A percentile compares a stretch with the other conserved stretches of the same genome.
These are phyloP conservation scores for Daboia siamensis DNA, from an alignment of 2,113 vertebrate species.

Conservation along the genomic window DNA sequence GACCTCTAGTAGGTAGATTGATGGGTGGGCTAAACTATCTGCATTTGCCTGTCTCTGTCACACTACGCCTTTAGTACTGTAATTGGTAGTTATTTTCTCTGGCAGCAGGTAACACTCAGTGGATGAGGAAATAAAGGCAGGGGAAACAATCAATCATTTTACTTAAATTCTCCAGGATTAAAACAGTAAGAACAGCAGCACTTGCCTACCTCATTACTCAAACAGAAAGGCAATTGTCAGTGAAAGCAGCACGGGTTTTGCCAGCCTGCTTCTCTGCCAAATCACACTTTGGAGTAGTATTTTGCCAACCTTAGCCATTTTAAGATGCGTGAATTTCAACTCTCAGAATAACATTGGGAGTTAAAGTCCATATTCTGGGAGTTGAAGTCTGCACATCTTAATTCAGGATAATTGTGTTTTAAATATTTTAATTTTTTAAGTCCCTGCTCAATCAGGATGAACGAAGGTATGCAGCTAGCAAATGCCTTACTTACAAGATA, in stretches of 20 bases:
- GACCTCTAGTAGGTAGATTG: neutral
- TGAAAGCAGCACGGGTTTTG: neutral
- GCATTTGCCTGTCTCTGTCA: neutral
- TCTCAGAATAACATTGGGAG: neutral
- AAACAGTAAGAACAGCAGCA: neutral
- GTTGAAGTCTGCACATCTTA: neutral
- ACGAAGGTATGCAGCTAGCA: neutral
- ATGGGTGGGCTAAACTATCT: neutral
- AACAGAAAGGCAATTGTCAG: neutral
- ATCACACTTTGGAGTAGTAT: neutral
- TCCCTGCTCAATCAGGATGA: neutral
- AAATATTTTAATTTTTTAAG: neutral
- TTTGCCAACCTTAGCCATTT: neutral
- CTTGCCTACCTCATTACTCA: neutral
- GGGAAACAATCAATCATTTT: neutral
- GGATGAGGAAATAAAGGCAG: neutral
- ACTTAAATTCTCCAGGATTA: neutral
- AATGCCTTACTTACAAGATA: neutral
- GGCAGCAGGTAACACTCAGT: neutral
- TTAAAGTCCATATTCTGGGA: neutral
- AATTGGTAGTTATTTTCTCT: neutral
- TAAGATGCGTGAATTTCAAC: neutral
- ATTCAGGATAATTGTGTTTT: neutral
- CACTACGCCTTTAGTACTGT: neutral
- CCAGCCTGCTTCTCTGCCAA: neutral